Evolutionary conservation across 2,888 invertebrate species (phyloP).

Genomic region (Holacanthella duospinosa): DNA sequence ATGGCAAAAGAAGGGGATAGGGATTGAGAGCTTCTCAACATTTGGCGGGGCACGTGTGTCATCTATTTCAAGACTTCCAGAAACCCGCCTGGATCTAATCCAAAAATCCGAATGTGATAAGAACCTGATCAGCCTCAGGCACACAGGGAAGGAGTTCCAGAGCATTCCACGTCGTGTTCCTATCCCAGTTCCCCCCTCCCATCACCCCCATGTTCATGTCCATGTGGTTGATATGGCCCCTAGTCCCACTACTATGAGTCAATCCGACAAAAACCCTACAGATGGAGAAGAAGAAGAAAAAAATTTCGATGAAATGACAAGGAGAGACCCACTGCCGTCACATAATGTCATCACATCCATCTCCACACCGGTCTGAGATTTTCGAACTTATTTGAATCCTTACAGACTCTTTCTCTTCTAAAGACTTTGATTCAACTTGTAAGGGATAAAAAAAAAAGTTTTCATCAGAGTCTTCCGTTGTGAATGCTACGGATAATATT

Average conservation of each 20-base stretch:
- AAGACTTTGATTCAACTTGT: no score
- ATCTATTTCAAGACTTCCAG: slow-evolving; percentile 20
- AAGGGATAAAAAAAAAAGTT: no score
- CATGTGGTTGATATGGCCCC: not conserved
- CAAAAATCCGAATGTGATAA: slow-evolving; percentile 1
- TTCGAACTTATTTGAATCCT: no score
- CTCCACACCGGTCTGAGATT: slow-evolving; percentile 19
- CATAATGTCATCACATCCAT: slow-evolving; percentile 16
- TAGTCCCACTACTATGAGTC: not conserved
- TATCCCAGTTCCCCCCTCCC: not conserved
- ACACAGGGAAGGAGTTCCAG: not conserved
- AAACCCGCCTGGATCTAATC: slow-evolving; percentile 20
- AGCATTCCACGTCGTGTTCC: slow-evolving; percentile 4
- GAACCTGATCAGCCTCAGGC: not conserved
- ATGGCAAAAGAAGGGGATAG: slow-evolving; percentile 3
- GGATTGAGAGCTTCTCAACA: slow-evolving; percentile 33
- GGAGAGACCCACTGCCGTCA: no score
- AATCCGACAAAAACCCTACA: not conserved
- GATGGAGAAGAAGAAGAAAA: not conserved
- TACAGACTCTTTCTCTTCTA: no score
- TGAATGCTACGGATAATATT: no score
- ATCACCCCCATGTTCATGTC: not conserved
- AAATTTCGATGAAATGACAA: not conserved
- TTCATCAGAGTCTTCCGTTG: no score
- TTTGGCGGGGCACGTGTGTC: slow-evolving; percentile 26